A percentile compares a stretch with the other conserved stretches of the same genome.
These are phyloP conservation scores for Sinhomidia bicolor DNA, from an alignment of 2,888 invertebrate genomes.

Conservation along the genomic window DNA sequence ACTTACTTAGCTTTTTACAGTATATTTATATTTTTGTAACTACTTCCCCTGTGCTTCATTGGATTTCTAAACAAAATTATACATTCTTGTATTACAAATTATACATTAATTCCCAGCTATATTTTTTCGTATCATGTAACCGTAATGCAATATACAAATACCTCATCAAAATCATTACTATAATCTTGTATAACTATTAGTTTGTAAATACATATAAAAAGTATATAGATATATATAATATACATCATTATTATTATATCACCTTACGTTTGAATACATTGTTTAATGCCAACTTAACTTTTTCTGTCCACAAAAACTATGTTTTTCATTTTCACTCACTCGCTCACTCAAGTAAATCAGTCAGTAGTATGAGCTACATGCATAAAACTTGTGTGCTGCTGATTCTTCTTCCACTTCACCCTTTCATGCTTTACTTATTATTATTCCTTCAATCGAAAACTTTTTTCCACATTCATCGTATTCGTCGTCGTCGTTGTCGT, in stretches of 20 bases:
- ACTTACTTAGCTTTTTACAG: slow-evolving; percentile 1
- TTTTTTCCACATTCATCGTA: slow-evolving; percentile 12
- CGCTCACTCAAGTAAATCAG: background rate
- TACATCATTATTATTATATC: too few relatives aligned
- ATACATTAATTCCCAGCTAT: background rate
- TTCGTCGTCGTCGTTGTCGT: too few relatives aligned
- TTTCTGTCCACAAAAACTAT: background rate
- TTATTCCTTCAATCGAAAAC: slow-evolving; percentile 20
- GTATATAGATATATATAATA: too few relatives aligned
- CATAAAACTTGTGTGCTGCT: slow-evolving; percentile 14
- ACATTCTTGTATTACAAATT: slow-evolving; percentile 4
- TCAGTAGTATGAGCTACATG: background rate
- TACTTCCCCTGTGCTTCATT: background rate
- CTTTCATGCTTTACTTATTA: slow-evolving; percentile 6
- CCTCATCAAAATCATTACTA: background rate
- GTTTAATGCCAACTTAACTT: background rate
- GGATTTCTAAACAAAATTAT: background rate
- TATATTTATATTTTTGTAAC: slow-evolving; percentile 42
- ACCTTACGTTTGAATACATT: background rate
- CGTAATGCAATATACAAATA: background rate
- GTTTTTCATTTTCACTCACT: background rate
- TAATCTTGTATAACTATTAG: background rate
- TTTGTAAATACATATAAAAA: background rate
- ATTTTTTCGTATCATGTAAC: slow-evolving; percentile 14
- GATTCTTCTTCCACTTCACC: background rate